Conservation (phyloP, 2,797 vertebrate species). For the Sorex maritimensis region DNA sequence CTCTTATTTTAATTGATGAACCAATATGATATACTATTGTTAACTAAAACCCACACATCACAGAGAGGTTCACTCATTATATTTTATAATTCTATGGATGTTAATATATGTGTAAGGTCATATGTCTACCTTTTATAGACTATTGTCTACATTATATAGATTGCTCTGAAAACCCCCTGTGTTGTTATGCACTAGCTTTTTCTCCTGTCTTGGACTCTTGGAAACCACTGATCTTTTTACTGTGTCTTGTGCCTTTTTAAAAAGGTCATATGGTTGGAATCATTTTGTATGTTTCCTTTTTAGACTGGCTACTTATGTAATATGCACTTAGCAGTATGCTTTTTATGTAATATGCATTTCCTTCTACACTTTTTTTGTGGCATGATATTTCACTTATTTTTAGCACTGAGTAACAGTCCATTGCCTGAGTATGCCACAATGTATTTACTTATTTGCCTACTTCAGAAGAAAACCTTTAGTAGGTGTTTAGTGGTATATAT, state of each 20-base stretch:
- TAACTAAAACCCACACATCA: neutral
- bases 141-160: neutral
- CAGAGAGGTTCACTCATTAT: neutral
- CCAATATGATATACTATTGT: neutral
- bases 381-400: constrained; percentile 23
- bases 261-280: constrained; percentile 18
- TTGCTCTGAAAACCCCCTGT: neutral
- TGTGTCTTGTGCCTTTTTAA: constrained; percentile 2
- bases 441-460: too few relatives aligned
- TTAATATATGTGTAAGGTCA: neutral
- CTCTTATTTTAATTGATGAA: neutral
- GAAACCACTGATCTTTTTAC: neutral
- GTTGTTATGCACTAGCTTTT: neutral
- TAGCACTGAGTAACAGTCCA: neutral
- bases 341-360: neutral
- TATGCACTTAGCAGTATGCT: neutral
- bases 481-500: neutral
- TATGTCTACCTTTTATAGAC: neutral
- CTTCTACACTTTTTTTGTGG: neutral
- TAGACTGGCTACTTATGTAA: neutral
- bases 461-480: neutral
- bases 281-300: neutral
- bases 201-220: too few relatives aligned
- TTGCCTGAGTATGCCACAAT: neutral
- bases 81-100: neutral